Base-by-base conservation (phyloP, 2,888 invertebrate genomes). In the Cataglyphis rosenhaueri region DNA sequence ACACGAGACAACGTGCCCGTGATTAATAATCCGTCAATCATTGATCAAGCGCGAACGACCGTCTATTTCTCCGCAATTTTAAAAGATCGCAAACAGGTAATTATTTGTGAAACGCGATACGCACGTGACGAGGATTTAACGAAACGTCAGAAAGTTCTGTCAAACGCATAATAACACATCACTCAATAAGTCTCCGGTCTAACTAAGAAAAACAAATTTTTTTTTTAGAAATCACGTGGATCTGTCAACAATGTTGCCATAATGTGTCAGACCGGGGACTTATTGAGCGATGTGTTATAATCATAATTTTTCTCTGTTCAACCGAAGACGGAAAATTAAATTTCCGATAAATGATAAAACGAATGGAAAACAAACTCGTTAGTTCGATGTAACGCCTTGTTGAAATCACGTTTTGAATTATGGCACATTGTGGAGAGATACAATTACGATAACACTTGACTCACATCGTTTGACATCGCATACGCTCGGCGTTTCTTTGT, bases 1-100 rank as follows among this genome's bases (percentile, higher is more conserved):
- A 83, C 66, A 78, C 71, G 59, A 85, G 74, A 86, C 85, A 84
- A 70, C 75, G 18, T n/a, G 79, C 73, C 81, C 82, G n/a, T 85
- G 82, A 81, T 71, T 64, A 68, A 78, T 61, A 71, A 81, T 61
- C 74, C 21, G 61, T 75, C 65, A 68, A 59, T 65, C 66, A 71
- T 83, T 79, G 75, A 59, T 41, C 71, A n/a, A 76, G 68, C 66
- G 52, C 32, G 41, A 15, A n/a, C n/a, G 44, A 79, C 65, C 57
- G 48, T 32, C 76, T 74, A 48, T 81, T 85, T 81, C 68, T 32
- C 61, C 71, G 61, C 61, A 41, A 59, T 79, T 84, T 78, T 70
- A 32, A 57, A 65, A 44, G 32, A 82, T 66, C 73, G 57, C 44
- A 29, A 66, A 61, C 59, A 15, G 48, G 32, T 59, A 73, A 81